Conservation (phyloP, 2,888 invertebrate genomes). For the Lysandra coridon region DNA sequence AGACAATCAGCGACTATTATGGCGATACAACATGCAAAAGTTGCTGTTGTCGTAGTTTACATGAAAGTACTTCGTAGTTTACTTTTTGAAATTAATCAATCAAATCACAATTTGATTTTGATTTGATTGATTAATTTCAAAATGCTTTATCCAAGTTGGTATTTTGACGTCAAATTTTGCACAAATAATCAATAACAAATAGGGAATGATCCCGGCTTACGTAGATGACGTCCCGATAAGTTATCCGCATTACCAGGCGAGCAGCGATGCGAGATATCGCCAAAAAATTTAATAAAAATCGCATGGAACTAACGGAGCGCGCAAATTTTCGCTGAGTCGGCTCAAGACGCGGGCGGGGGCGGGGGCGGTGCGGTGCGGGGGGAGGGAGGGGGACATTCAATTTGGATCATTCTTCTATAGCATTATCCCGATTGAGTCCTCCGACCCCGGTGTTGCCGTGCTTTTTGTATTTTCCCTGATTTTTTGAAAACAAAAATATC, state of each 20-base stretch:
- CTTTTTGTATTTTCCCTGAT: background rate
- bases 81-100: too few relatives aligned
- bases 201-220: background rate
- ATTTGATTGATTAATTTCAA: too few relatives aligned
- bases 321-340: conserved; percentile 66
- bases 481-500: background rate
- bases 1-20: too few relatives aligned
- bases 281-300: conserved; percentile 69
- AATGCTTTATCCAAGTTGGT: too few relatives aligned
- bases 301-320: conserved; percentile 59
- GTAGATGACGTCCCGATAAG: background rate
- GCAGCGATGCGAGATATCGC: conserved; percentile 38
- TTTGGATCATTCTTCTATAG: conserved; percentile 76
- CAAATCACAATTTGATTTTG: too few relatives aligned
- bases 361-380: conserved; percentile 45
- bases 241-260: conserved; percentile 13
- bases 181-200: conserved; percentile 10
- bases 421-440: conserved; percentile 72
- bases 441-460: conserved; percentile 40
- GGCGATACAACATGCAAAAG: too few relatives aligned
- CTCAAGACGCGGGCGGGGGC: conserved; percentile 48
- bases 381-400: conserved; percentile 63
- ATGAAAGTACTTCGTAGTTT: too few relatives aligned
- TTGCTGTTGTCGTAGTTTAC: too few relatives aligned
- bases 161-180: background rate